Evolutionary conservation across 1,140 invertebrate species (phyloP).

Genomic region (Drosophila suzukii): DNA sequence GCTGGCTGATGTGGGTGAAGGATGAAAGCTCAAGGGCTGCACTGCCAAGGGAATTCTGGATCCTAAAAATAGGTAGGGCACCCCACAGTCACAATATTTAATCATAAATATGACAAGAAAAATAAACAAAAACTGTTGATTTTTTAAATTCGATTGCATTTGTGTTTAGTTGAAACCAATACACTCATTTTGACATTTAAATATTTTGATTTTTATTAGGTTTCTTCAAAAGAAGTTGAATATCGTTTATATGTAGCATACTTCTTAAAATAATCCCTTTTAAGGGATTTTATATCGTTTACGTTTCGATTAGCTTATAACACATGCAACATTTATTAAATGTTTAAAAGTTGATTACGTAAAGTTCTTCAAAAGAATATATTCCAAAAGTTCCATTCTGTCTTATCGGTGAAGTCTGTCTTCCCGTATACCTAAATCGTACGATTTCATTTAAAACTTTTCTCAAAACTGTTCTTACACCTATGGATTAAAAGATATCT

Average conservation of each 20-base stretch:
- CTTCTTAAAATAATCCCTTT: neutral
- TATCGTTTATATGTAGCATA: slow-evolving; percentile 24
- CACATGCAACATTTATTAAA: slow-evolving; percentile 32
- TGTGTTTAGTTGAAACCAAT: neutral
- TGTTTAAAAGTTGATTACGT: slow-evolving; percentile 15
- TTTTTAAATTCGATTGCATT: neutral
- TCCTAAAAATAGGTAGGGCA: neutral
- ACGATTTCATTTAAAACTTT: slow-evolving; percentile 24
- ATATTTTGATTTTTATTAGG: slow-evolving; percentile 19
- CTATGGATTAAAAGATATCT: slow-evolving; percentile 15
- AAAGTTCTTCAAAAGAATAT: slow-evolving; percentile 37
- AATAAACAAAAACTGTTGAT: neutral
- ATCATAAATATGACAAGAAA: neutral
- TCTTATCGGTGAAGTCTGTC: slow-evolving; percentile 6
- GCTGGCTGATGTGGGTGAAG: neutral
- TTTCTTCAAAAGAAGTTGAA: slow-evolving; percentile 43
- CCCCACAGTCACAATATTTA: neutral
- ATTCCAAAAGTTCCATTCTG: slow-evolving; percentile 20
- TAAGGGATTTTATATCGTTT: slow-evolving; percentile 8
- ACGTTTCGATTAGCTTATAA: slow-evolving; percentile 17
- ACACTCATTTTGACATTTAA: neutral
- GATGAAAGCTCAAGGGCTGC: slow-evolving; percentile 16
- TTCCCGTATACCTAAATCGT: slow-evolving; percentile 1
- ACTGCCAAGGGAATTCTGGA: slow-evolving; percentile 2
- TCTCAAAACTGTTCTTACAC: slow-evolving; percentile 8